Evolutionary conservation across 2,797 vertebrate genomes (phyloP).

Genomic region (Antennarius maculatus): DNA sequence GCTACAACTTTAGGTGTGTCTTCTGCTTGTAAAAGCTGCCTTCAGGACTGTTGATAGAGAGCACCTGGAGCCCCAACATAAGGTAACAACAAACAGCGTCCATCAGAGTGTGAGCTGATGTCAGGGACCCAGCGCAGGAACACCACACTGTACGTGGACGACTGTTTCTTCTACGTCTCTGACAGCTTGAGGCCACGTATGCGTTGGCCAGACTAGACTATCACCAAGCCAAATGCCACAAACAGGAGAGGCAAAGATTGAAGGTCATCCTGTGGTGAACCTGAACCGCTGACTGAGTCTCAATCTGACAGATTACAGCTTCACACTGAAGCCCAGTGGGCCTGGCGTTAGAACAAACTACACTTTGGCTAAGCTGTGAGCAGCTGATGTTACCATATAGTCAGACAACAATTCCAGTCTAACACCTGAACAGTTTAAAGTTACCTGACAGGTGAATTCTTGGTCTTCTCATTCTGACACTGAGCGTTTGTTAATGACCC

Average conservation of each 20-base stretch:
- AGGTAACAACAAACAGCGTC: conserved; percentile 61
- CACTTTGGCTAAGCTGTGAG: background rate
- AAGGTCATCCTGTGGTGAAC: conserved; percentile 33
- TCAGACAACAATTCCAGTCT: too few relatives aligned
- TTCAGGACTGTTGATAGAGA: conserved; percentile 22
- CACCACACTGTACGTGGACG: conserved; percentile 56
- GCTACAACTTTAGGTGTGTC: conserved; percentile 40
- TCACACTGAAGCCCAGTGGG: conserved; percentile 24
- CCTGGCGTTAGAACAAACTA: too few relatives aligned
- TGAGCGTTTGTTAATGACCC: too few relatives aligned
- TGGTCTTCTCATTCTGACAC: too few relatives aligned
- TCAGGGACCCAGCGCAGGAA: conserved; percentile 52
- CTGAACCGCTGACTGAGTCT: conserved; percentile 17
- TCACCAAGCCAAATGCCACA: conserved; percentile 11
- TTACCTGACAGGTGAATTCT: too few relatives aligned
- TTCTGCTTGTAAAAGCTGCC: conserved; percentile 24
- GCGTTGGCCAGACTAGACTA: conserved; percentile 43
- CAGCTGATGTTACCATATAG: too few relatives aligned
- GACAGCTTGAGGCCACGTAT: conserved; percentile 59
- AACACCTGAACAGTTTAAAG: too few relatives aligned
- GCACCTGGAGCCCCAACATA: conserved; percentile 60
- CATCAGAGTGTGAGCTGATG: conserved; percentile 58
- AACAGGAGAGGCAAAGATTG: conserved; percentile 26
- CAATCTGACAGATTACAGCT: conserved; percentile 37
- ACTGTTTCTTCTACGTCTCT: conserved; percentile 50